Evolutionary conservation across 2,797 vertebrate species (phyloP).

Genomic region (Cyclopterus lumpus): DNA sequence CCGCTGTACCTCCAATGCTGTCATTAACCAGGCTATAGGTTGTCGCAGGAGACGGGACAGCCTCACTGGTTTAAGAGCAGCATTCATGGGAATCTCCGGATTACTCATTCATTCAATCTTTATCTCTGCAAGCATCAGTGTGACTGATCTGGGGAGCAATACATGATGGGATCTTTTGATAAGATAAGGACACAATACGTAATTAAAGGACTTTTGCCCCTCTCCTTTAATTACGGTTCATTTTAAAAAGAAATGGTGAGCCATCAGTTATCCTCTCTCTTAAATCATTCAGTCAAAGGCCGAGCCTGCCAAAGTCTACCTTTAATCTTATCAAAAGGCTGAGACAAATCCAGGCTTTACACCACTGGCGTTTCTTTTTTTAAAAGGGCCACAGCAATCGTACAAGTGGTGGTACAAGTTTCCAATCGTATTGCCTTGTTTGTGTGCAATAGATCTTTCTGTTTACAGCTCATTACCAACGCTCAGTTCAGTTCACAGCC

Average conservation of each 20-base stretch:
- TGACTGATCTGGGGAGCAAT: constrained; percentile 60
- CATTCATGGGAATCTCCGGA: constrained; percentile 43
- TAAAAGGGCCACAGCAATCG: constrained; percentile 11
- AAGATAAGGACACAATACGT: constrained; percentile 55
- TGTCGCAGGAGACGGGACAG: constrained; percentile 20
- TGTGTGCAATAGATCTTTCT: constrained; percentile 40
- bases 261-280: constrained; percentile 75
- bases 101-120: constrained; percentile 62
- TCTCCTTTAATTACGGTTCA: constrained; percentile 58
- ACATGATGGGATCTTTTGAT: constrained; percentile 54
- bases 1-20: constrained; percentile 61
- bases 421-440: constrained; percentile 37
- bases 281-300: constrained; percentile 79
- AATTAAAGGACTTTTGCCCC: constrained; percentile 68
- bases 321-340: constrained; percentile 88
- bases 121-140: constrained; percentile 52
- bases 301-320: constrained; percentile 83
- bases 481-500: constrained; percentile 49
- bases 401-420: constrained; percentile 30
- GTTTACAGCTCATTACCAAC: constrained; percentile 53
- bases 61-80: constrained; percentile 38
- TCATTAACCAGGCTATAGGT: constrained; percentile 75
- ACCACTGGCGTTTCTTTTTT: constrained; percentile 37
- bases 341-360: constrained; percentile 73
- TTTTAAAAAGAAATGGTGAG: constrained; percentile 48